These are phyloP conservation scores for Rhynchopsitta pachyrhyncha DNA, from an alignment of 2,113 vertebrate species.

Conservation along the genomic window DNA sequence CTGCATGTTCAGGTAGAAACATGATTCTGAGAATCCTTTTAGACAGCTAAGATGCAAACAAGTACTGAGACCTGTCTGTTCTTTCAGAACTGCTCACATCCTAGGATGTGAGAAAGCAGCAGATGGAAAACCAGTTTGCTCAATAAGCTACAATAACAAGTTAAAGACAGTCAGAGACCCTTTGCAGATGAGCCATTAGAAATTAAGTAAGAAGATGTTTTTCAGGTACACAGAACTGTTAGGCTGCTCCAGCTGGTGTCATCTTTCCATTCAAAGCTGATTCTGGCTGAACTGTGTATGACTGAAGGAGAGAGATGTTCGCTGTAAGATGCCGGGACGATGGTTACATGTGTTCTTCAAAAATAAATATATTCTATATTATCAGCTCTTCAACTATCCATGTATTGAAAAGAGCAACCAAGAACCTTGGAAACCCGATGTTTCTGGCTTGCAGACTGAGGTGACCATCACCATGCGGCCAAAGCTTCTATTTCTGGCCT, in stretches of 20 bases:
- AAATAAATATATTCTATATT: background rate
- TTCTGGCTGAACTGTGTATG: background rate
- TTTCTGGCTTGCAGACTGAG: background rate
- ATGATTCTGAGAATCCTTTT: background rate
- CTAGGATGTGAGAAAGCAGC: background rate
- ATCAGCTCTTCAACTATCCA: background rate
- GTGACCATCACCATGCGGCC: background rate
- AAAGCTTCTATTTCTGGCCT: background rate
- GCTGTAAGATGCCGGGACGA: background rate
- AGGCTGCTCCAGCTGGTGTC: background rate
- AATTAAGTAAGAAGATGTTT: background rate
- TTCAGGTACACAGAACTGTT: background rate
- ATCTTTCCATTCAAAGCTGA: background rate
- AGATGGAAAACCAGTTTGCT: background rate
- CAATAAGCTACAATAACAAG: background rate
- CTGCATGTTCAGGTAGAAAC: background rate
- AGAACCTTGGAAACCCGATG: background rate
- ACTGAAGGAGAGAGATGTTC: background rate
- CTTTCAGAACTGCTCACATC: background rate
- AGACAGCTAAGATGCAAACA: background rate
- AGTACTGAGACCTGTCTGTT: background rate
- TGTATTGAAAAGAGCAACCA: background rate
- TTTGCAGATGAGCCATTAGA: background rate
- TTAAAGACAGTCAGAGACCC: background rate
- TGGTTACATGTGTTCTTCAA: background rate